phyloP scores from a whole-genome alignment of 2,797 vertebrate species.

The Paratrypauchen microcephalus region DNA sequence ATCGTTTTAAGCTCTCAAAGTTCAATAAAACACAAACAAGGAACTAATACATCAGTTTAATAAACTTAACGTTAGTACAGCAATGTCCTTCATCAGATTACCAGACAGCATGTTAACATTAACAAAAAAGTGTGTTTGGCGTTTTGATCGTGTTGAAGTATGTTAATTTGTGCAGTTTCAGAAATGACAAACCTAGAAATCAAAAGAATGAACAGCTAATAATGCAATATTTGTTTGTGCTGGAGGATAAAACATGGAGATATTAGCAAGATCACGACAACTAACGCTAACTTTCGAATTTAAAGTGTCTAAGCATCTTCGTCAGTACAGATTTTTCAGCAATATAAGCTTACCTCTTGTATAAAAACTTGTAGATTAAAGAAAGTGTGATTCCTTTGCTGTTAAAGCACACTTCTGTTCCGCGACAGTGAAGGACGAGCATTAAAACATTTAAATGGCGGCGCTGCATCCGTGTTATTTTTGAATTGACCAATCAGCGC shows the following conservation, averaged over 20 bases:
- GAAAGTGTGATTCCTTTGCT: neutral
- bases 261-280: neutral
- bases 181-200: no score
- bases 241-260: neutral
- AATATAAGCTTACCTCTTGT: neutral
- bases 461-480: conserved; percentile 44
- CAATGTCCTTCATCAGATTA: no score
- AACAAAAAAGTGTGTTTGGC: no score
- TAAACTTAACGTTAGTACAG: no score
- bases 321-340: neutral
- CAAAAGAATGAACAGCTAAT: neutral
- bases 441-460: conserved; percentile 76
- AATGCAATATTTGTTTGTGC: neutral
- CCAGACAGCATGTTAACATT: no score
- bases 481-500: conserved; percentile 75
- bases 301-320: neutral
- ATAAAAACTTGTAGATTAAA: neutral
- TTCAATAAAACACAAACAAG: no score
- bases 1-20: no score
- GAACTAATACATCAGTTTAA: no score
- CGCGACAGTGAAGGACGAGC: neutral
- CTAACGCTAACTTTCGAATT: no score
- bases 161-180: no score
- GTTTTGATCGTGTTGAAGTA: no score
- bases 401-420: conserved; percentile 1